A percentile compares a stretch with the other conserved stretches of the same genome.
These are phyloP conservation scores for Oryzias woworae DNA, from an alignment of 2,113 vertebrate species.

Conservation along the genomic window DNA sequence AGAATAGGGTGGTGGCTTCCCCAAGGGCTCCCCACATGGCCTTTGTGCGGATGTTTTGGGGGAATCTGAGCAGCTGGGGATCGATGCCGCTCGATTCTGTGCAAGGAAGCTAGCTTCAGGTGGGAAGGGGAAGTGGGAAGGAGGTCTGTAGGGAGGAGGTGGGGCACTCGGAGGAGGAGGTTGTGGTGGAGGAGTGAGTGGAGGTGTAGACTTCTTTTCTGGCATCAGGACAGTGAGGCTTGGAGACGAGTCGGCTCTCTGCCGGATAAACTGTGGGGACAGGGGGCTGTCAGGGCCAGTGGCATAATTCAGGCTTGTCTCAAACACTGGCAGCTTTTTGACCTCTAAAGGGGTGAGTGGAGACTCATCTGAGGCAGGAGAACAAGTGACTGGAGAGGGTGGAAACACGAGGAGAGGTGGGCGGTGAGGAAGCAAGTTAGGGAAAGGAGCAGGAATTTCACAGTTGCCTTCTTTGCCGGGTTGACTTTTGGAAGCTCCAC, in stretches of 20 bases:
- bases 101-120: slow-evolving; percentile 78
- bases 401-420: slow-evolving; percentile 94
- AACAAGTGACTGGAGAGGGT: slow-evolving; percentile 90
- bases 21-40: slow-evolving; percentile 71
- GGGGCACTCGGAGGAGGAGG: slow-evolving; percentile 66
- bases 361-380: slow-evolving; percentile 95
- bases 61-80: slow-evolving; percentile 74
- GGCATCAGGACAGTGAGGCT: slow-evolving; percentile 81
- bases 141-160: slow-evolving; percentile 81
- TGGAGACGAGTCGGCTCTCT: slow-evolving; percentile 85
- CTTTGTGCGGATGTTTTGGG: slow-evolving; percentile 73
- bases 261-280: slow-evolving; percentile 86
- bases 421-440: slow-evolving; percentile 91
- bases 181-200: slow-evolving; percentile 84
- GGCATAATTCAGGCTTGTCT: slow-evolving; percentile 89
- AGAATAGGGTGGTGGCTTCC: slow-evolving; percentile 80
- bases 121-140: slow-evolving; percentile 86
- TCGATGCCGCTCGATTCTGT: slow-evolving; percentile 70
- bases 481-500: slow-evolving; percentile 34
- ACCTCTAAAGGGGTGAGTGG: slow-evolving; percentile 94
- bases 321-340: slow-evolving; percentile 92
- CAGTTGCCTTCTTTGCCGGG: slow-evolving; percentile 75
- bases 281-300: slow-evolving; percentile 85
- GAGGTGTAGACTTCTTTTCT: slow-evolving; percentile 83
- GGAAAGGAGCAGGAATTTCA: slow-evolving; percentile 94